Base-by-base conservation (phyloP, 2,113 vertebrate genomes). In the Etheostoma spectabile region DNA sequence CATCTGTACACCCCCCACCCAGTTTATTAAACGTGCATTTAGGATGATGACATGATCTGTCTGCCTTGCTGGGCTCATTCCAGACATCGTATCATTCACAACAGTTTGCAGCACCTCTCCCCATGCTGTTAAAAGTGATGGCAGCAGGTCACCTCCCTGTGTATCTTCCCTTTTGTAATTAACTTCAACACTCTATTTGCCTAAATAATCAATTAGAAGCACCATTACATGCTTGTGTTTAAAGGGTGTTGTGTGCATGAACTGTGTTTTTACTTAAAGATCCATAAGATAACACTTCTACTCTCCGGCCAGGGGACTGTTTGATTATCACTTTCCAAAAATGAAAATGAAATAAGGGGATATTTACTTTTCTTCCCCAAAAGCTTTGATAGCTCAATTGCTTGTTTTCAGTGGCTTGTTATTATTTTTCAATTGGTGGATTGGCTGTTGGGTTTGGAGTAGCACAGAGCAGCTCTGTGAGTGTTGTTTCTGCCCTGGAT, bases 391-490 rank as follows among this genome's bases (percentile, higher is more conserved):
- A 94, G 94, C 89, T 93, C 87, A 93, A 94, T 87, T 92, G 94
- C 87, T 94, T 95, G 92, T 95, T 94, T 96, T 95, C 60, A 95
- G 88, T 92, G 81, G 91, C 77, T 79, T 94, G 93, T 94, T 95
- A 88, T 94, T 94, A 94, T 93, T 95, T 95, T 94, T 93, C 93
- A 94, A 94, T 93, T 88, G 94, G 80, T 84, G 92, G 91, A 94
- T 94, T 92, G 93, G 80, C 86, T 74, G 87, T 86, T 80, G 83
- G 89, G 90, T 93, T 93, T 88, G 81, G 79, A 92, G 89, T 63
- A 80, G 75, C 74, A 55, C 70, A 24, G 84, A 78, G 66, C 63
- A 86, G 90, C 88, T 91, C 88, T 86, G 65, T 46, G 64, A 16
- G 62, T 95, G 93, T 95, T 95, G 87, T 94, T 94, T 95, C 93